These are phyloP conservation scores for Eremobia ochroleuca DNA, from an alignment of 2,888 invertebrate genomes.

Conservation along the genomic window DNA sequence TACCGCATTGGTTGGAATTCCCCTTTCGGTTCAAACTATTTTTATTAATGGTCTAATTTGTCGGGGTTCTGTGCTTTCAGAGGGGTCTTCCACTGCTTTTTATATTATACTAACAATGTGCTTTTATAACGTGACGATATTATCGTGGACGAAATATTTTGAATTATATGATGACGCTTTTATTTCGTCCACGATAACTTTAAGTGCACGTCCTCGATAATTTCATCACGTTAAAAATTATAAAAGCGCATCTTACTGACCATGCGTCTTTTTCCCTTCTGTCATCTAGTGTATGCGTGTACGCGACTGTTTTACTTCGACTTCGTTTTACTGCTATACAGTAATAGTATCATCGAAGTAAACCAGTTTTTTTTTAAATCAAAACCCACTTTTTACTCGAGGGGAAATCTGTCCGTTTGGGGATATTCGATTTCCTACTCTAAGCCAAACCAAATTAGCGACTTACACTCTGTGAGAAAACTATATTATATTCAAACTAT, in stretches of 20 bases:
- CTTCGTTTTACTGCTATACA: not conserved
- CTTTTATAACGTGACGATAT: not conserved
- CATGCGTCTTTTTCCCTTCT: not conserved
- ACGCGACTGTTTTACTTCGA: not conserved
- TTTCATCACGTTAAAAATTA: not conserved
- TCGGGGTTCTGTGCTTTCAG: not conserved
- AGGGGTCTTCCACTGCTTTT: not conserved
- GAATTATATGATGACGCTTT: not conserved
- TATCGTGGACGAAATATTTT: not conserved
- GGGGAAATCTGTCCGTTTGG: not conserved
- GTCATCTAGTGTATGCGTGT: not conserved
- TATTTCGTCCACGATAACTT: no score
- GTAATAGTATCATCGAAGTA: not conserved
- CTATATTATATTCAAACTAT: no score
- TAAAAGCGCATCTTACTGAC: not conserved
- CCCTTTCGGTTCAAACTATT: not conserved
- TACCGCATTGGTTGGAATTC: constrained; percentile 3
- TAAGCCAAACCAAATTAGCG: no score
- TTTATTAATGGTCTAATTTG: not conserved
- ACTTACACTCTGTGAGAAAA: no score
- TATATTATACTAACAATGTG: not conserved
- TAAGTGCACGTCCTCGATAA: not conserved
- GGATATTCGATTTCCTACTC: no score
- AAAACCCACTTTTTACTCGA: not conserved
- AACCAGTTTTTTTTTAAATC: not conserved